Percentiles rank a stretch among this genome's conserved stretches.
Conservation (phyloP, 2,888 invertebrate species). For the Andrena camellia region DNA sequence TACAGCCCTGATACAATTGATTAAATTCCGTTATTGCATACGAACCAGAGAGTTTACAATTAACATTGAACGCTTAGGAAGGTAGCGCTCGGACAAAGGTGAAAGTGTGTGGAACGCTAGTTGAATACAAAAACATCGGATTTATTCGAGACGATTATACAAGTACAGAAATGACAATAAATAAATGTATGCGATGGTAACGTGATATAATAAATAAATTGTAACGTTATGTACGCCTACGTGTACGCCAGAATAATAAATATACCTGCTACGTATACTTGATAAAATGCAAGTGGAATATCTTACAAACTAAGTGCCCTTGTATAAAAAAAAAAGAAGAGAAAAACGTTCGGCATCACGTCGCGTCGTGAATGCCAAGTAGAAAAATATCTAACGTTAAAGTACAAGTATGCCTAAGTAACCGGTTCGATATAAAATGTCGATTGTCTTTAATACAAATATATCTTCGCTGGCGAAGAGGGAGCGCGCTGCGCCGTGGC, state of each 20-base stretch:
- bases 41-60: slow-evolving; percentile 13
- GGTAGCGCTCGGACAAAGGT: neutral
- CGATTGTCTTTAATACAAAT: slow-evolving; percentile 44
- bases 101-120: neutral
- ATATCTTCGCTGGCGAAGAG: slow-evolving; percentile 26
- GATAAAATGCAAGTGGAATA: slow-evolving; percentile 69
- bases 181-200: slow-evolving; percentile 83
- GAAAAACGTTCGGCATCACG: slow-evolving; percentile 53
- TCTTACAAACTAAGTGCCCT: slow-evolving; percentile 49
- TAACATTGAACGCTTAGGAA: neutral
- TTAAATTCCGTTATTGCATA: slow-evolving; percentile 39
- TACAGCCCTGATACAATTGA: slow-evolving; percentile 75
- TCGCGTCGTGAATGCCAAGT: slow-evolving; percentile 57
- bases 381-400: slow-evolving; percentile 71
- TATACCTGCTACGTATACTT: slow-evolving; percentile 72
- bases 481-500: neutral
- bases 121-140: slow-evolving; percentile 76
- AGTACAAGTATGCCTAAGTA: slow-evolving; percentile 56
- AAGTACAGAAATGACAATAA: slow-evolving; percentile 81
- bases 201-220: slow-evolving; percentile 83
- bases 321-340: slow-evolving; percentile 28
- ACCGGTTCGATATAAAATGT: slow-evolving; percentile 53
- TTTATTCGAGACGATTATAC: slow-evolving; percentile 81
- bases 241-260: slow-evolving; percentile 81
- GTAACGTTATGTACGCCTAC: slow-evolving; percentile 70